Conservation (phyloP, 2,888 invertebrate genomes). For the Chalcis sispes region DNA sequence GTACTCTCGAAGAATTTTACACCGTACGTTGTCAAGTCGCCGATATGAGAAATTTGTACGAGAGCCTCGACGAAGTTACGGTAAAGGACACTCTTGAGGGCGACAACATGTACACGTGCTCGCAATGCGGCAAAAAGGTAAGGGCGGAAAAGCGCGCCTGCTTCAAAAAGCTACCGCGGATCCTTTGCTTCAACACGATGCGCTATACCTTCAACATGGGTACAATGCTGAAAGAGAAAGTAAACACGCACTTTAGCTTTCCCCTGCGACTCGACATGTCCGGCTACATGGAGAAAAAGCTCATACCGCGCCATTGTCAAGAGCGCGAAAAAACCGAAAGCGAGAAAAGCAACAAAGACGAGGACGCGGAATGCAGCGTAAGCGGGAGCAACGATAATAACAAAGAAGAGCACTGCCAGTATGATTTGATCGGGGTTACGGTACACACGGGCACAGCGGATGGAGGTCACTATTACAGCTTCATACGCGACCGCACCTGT, state of each 20-base stretch:
- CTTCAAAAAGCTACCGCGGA: constrained; percentile 94
- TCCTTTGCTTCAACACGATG: constrained; percentile 97
- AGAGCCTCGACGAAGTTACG: constrained; percentile 96
- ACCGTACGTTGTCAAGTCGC: constrained; percentile 97
- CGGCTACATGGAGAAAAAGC: constrained; percentile 94
- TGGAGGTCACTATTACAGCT: constrained; percentile 97
- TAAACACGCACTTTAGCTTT: constrained; percentile 97
- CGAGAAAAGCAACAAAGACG: constrained; percentile 72
- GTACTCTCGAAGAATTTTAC: constrained; percentile 96
- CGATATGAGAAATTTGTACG: constrained; percentile 96
- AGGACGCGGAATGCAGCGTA: constrained; percentile 64
- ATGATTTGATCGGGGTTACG: constrained; percentile 93
- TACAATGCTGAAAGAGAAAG: constrained; percentile 97
- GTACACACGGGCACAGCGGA: constrained; percentile 99
- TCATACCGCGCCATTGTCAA: constrained; percentile 85
- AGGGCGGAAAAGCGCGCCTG: constrained; percentile 96
- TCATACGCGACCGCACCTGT: constrained; percentile 89
- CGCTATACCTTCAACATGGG: constrained; percentile 98
- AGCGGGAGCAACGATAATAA: constrained; percentile 26
- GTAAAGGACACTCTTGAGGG: constrained; percentile 97
- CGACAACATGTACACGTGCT: constrained; percentile 98
- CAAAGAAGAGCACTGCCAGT: constrained; percentile 83
- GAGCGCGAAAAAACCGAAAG: constrained; percentile 57
- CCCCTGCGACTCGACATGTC: constrained; percentile 95
- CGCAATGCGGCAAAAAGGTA: constrained; percentile 96